Evolutionary conservation across 2,888 invertebrate genomes (phyloP).

Genomic region (Epirrhoe tristata): DNA sequence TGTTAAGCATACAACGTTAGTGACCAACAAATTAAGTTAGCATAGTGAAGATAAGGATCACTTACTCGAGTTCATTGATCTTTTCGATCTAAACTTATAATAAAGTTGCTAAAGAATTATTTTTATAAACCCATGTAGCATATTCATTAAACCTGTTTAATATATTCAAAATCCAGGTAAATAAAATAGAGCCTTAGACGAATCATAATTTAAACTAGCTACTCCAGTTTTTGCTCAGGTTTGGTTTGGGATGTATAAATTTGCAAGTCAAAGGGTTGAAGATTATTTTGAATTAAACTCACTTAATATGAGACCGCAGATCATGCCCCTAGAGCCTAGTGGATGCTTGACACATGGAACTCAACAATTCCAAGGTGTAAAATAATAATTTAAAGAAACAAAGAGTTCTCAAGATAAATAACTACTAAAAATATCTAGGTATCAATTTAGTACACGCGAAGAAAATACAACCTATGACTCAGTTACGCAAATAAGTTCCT

Average conservation of each 20-base stretch:
- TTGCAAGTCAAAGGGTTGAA: constrained; percentile 14
- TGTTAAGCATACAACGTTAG: constrained; percentile 41
- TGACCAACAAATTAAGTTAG: constrained; percentile 38
- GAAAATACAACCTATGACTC: background rate
- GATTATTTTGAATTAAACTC: constrained; percentile 20
- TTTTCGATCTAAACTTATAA: background rate
- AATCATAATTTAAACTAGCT: constrained; percentile 4
- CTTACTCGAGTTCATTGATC: background rate
- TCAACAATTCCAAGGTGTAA: no score
- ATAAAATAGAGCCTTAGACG: background rate
- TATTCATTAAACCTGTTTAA: no score
- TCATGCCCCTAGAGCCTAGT: background rate
- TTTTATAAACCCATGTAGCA: no score
- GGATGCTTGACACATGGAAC: no score
- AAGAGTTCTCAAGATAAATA: background rate
- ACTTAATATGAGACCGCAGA: constrained; percentile 11
- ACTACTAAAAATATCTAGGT: background rate
- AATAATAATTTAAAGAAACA: background rate
- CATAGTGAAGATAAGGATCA: constrained; percentile 14
- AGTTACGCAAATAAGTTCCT: constrained; percentile 6
- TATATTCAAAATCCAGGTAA: no score
- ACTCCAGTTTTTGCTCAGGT: background rate
- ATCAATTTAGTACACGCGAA: background rate
- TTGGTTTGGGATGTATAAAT: background rate
- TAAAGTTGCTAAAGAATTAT: no score